Evolutionary conservation across 2,797 vertebrate species (phyloP), one percentile per base, ranked within the genome.

Genomic region (Naso thynnoides): DNA sequence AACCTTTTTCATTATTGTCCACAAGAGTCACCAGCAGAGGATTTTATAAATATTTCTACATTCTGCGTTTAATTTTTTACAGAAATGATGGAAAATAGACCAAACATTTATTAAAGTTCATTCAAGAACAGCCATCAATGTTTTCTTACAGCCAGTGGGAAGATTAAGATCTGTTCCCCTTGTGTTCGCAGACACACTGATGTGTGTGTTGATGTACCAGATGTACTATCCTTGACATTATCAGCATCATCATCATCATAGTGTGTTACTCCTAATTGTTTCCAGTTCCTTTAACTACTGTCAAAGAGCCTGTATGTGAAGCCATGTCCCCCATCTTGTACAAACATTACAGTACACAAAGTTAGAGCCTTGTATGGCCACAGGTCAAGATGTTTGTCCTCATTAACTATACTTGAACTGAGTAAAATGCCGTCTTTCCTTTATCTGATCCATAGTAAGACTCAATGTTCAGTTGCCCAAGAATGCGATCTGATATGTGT

Each of bases 401-500:
- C 19, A 13, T 1, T 1, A 41, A 6, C 15, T 27, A 7, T 0
- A 24, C 14, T 10, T 18, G 24, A 49, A 31, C 31, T 18, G 14
- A 45, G 18, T 4, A 10, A 4, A 33, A 36, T 42, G 10, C 1
- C 5, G 1, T n/a, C 1, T 0, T 29, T 15, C 23, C 16, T 5
- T 56, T 23, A 64, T 53, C 73, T n/a, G n/a, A 1, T n/a, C 24
- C 7, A 11, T 21, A 36, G 42, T 33, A 44, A 36, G 26, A 70
- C 14, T 21, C 26, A 61, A 27, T 38, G 19, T 19, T 72, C 5
- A 26, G 26, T 59, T 56, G 38, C 56, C 15, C 27, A 58, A 55
- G 57, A 31, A 59, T 73, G 60, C 4, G 38, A 77, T 64, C 69
- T 57, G 75, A 63, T 44, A 29, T n/a, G 36, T 8, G 3, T 7